Percentiles rank a stretch among this genome's conserved stretches.
phyloP scores from a whole-genome alignment of 2,888 invertebrate genomes.

The Drosophila aldrichi region DNA sequence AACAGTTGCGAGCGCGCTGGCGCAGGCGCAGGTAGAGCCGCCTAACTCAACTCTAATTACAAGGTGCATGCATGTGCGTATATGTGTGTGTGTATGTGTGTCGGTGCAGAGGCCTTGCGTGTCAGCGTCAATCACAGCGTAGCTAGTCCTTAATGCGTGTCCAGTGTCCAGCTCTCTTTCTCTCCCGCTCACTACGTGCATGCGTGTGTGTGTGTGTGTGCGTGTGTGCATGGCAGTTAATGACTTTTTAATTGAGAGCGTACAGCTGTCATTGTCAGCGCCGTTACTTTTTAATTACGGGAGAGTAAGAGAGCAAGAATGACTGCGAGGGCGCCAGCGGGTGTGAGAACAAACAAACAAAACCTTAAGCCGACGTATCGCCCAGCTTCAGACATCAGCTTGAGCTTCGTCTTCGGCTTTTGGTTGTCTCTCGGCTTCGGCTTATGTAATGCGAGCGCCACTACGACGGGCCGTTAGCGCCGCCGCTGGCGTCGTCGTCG shows the following conservation, averaged over 20 bases:
- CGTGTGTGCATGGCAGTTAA: slow-evolving; percentile 64
- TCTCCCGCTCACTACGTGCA: slow-evolving; percentile 10
- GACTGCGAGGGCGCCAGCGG: slow-evolving; percentile 16
- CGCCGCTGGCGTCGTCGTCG: slow-evolving; percentile 40
- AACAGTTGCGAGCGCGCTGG: slow-evolving; percentile 60
- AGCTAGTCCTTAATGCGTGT: slow-evolving; percentile 57
- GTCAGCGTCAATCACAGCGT: slow-evolving; percentile 70
- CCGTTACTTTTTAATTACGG: slow-evolving; percentile 73
- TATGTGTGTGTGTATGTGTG: slow-evolving; percentile 3
- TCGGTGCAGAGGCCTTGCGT: slow-evolving; percentile 57
- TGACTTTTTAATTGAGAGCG: slow-evolving; percentile 79
- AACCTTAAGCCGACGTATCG: slow-evolving; percentile 39
- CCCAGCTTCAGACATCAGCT: slow-evolving; percentile 21
- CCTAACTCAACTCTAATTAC: slow-evolving; percentile 63
- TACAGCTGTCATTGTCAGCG: slow-evolving; percentile 76
- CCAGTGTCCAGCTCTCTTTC: slow-evolving; percentile 28
- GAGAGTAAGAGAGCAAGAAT: slow-evolving; percentile 23
- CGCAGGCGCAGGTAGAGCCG: slow-evolving; percentile 35
- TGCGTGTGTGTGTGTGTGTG: slow-evolving; percentile 5
- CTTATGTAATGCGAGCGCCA: slow-evolving; percentile 74
- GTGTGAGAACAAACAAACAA: slow-evolving; percentile 38
- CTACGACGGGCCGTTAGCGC: slow-evolving; percentile 54
- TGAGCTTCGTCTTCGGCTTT: slow-evolving; percentile 32
- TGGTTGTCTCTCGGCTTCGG: slow-evolving; percentile 21
- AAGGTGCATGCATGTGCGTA: slow-evolving; percentile 50